Base-by-base conservation (phyloP, 2,888 invertebrate genomes). In the Balanococcus diminutus region DNA sequence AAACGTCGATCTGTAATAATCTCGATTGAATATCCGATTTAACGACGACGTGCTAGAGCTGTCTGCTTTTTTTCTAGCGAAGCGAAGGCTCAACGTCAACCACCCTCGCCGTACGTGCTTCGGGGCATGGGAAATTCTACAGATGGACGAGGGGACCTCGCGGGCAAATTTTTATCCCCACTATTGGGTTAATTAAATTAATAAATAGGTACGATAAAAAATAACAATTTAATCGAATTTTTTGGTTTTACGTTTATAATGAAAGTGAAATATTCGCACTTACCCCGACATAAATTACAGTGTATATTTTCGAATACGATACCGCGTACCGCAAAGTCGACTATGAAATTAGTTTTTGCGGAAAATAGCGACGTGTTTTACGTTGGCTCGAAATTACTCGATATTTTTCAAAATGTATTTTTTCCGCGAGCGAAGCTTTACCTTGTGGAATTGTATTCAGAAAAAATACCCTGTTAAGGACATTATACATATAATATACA, bases 1-100 rank as follows among this genome's bases (percentile, higher is more conserved):
- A 67, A 67, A 67, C 67, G 67, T 67, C 67, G 67, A 67, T 67
- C 28, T 67, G 67, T 67, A 14, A 67, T 67, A 67, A 67, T 67
- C 67, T 28, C 67, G 67, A 67, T 28, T 67, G 28, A 28, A 67
- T 67, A 56, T 56, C 56, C 56, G 56, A 56, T 56, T 56, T 56
- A 56, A 56, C 22, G 56, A n/a, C 56, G 36, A 8, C 5, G 22
- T 22, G 56, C 22, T 22, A 1, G 6, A 2, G 8, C 6, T 22
- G 56, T 56, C 22, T 56, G 11, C 22, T 56, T 56, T 56, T 56
- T 56, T 56, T 56, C 56, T 22, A 56, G 56, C 56, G 36, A 22
- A n/a, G n/a, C n/a, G n/a, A 56, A 56, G 56, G 56, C 56, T 56
- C 56, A 56, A 6, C 22, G 56, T 6, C 36, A 8, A 36, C 4